These are phyloP conservation scores for Oriolus oriolus DNA, from an alignment of 2,113 vertebrate species.

Conservation along the genomic window DNA sequence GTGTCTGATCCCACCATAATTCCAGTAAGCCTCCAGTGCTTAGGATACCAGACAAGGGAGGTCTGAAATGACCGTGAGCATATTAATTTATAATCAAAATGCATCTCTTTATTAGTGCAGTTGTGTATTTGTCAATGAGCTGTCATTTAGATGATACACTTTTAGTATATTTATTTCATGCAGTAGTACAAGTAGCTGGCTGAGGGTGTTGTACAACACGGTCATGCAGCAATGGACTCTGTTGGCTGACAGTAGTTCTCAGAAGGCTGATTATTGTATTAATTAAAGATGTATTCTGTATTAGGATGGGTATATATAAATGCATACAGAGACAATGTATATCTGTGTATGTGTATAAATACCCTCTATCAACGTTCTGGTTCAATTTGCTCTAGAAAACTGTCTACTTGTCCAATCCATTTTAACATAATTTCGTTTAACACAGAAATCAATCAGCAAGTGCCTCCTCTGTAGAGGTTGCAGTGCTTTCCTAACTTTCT, in stretches of 20 bases:
- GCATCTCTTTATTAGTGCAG: neutral
- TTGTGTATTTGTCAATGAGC: neutral
- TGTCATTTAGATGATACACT: neutral
- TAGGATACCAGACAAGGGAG: neutral
- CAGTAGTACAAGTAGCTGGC: neutral
- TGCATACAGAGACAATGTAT: accelerated
- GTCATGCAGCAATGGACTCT: neutral
- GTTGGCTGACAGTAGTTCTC: neutral
- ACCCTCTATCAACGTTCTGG: neutral
- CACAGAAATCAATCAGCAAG: neutral
- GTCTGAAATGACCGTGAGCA: neutral
- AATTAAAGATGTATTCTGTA: neutral
- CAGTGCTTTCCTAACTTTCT: neutral
- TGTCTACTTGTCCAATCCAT: neutral
- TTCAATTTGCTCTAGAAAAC: neutral
- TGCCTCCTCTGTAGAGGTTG: neutral
- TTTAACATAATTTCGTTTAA: neutral
- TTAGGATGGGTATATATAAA: neutral
- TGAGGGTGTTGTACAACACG: neutral
- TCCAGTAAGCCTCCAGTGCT: neutral
- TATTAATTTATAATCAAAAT: neutral
- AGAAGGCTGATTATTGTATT: neutral
- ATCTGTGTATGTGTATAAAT: neutral
- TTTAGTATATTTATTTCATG: neutral
- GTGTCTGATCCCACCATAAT: neutral